Base-by-base conservation (phyloP, 2,113 vertebrate species). In the Daubentonia madagascariensis region DNA sequence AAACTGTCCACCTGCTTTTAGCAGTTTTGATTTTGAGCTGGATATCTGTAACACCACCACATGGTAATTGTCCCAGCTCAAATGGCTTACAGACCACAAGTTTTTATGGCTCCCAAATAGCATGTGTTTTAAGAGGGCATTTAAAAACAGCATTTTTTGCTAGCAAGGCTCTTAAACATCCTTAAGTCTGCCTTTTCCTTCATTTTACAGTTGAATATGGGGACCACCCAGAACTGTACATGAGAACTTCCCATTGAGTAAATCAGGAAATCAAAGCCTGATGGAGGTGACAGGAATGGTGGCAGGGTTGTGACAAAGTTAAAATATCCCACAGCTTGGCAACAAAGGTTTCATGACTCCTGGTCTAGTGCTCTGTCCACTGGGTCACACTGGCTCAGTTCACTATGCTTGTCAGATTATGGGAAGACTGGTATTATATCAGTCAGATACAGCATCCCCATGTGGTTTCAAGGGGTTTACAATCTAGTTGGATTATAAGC, bases 1-100 rank as follows among this genome's bases (percentile, higher is more conserved):
- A 97, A 97, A 94, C 91, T 89, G 75, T 96, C 96, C 79, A 98
- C 96, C 93, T 98, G 96, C 87, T 96, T 96, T 96, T 57, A 76
- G 73, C 70, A 97, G 86, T 96, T 95, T 96, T 95, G 91, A 96
- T 96, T 97, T 96, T 32, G 85, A 97, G 67, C 75, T 96, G 81
- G 73, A 93, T 94, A 59, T 96, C 85, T 96, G 48, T 89, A 94
- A 94, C 35, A 75, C 86, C 30, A 4, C 93, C 61, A 95, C 91
- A 70, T 75, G 61, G 67, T 96, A 96, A 94, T 91, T 95, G 70
- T 89, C 80, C 35, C 28, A 90, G 72, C 78, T 97, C 83, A 96
- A 96, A 92, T 95, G 92, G 57, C 67, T 96, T 79, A 83, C 23
- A 94, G 50, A 73, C 57, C 83, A 76, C 79, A 85, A 84, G 93